Percentiles rank a stretch among this genome's conserved stretches.
Conservation (phyloP, 2,797 vertebrate genomes). For the Cygnus olor region DNA sequence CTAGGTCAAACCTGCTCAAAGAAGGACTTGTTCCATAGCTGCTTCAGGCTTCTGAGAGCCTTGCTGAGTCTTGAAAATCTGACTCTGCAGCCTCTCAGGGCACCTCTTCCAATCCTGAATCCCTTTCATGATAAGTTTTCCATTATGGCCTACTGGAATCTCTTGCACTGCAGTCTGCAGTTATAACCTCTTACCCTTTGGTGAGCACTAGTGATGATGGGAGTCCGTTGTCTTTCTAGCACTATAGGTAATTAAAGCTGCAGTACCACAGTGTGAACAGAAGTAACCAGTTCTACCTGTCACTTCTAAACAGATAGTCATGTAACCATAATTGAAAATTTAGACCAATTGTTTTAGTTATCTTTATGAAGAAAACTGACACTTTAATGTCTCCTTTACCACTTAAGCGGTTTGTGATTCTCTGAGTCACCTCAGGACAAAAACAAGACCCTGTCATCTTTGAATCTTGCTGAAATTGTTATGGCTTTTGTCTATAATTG, state of each 20-base stretch:
- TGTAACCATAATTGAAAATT: background rate
- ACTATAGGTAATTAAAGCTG: background rate
- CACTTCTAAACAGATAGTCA: background rate
- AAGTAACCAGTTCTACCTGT: background rate
- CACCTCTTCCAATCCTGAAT: background rate
- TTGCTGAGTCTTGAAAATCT: background rate
- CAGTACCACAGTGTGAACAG: background rate
- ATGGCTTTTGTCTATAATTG: background rate
- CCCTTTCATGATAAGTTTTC: background rate
- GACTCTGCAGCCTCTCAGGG: background rate
- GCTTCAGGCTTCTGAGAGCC: background rate
- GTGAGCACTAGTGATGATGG: background rate
- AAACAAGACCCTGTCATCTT: background rate
- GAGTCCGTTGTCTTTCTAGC: background rate
- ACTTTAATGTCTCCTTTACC: background rate
- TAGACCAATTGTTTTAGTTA: background rate
- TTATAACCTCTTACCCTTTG: background rate
- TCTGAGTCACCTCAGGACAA: background rate
- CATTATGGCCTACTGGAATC: background rate
- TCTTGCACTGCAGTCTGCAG: background rate
- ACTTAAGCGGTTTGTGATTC: background rate
- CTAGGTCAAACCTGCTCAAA: background rate
- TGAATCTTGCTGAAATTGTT: background rate
- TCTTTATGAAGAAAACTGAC: background rate
- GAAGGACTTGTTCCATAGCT: background rate